phyloP scores from a whole-genome alignment of 2,888 invertebrate genomes.

The Campoplex nolae region DNA sequence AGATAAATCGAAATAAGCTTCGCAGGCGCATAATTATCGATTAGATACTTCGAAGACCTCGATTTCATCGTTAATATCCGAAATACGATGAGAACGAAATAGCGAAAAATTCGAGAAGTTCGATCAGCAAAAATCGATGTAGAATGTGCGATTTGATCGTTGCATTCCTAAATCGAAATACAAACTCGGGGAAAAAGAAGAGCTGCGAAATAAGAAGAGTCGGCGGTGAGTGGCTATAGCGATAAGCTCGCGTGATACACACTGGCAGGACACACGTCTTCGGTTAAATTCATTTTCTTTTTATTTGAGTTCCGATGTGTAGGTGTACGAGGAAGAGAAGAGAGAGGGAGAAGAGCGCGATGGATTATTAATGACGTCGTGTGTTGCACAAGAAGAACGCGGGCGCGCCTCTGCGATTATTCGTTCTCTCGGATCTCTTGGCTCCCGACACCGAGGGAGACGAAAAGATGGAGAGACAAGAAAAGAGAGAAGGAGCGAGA shows the following conservation, averaged over 20 bases:
- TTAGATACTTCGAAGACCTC: no score
- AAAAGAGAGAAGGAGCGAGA: background rate
- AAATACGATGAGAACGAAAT: no score
- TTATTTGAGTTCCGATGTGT: conserved; percentile 38
- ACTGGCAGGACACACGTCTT: conserved; percentile 43
- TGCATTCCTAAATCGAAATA: background rate
- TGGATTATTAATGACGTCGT: conserved; percentile 67
- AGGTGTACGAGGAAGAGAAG: conserved; percentile 33
- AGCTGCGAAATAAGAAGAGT: conserved; percentile 53
- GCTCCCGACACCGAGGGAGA: conserved; percentile 54
- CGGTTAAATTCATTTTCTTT: conserved; percentile 27
- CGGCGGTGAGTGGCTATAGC: background rate
- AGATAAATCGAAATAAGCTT: background rate
- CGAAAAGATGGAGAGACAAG: conserved; percentile 25
- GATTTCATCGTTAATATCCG: no score
- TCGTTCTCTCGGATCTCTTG: conserved; percentile 48
- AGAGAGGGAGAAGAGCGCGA: conserved; percentile 30
- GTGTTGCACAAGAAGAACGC: conserved; percentile 43
- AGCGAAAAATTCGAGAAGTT: background rate
- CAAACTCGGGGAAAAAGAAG: conserved; percentile 31
- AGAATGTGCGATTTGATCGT: background rate
- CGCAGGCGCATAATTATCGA: no score
- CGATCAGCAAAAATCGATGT: background rate
- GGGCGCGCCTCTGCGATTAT: conserved; percentile 43
- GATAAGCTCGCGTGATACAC: conserved; percentile 49